phyloP scores from a whole-genome alignment of 2,113 vertebrate genomes.

The Dasyprocta punctata region DNA sequence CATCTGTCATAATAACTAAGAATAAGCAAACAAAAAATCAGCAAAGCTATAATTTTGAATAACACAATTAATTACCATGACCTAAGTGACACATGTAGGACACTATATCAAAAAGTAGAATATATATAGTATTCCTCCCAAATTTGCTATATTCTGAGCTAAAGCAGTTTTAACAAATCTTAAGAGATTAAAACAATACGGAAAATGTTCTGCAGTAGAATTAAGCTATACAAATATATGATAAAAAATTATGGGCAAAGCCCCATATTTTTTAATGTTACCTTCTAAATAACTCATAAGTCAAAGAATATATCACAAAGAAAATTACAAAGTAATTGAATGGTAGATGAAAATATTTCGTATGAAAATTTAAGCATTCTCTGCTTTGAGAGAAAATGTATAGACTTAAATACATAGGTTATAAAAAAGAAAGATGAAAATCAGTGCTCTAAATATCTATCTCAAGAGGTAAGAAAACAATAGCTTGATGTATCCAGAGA shows the following conservation, averaged over 20 bases:
- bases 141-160: background rate
- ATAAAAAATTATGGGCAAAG: background rate
- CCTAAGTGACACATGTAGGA: background rate
- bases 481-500: background rate
- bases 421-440: background rate
- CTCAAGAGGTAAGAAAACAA: background rate
- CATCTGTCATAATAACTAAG: background rate
- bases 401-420: background rate
- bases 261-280: background rate
- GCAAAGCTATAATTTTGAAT: background rate
- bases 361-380: background rate
- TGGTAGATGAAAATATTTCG: background rate
- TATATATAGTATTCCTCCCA: background rate
- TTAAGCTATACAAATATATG: background rate
- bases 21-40: background rate
- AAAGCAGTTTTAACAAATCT: background rate
- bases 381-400: background rate
- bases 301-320: background rate
- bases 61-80: background rate
- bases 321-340: conserved; percentile 7
- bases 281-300: background rate
- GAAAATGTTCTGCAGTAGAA: background rate
- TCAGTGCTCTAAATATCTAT: background rate
- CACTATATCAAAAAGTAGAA: background rate
- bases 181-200: background rate